Base-by-base conservation (phyloP, 2,113 vertebrate genomes). In the Plotosus lineatus region DNA sequence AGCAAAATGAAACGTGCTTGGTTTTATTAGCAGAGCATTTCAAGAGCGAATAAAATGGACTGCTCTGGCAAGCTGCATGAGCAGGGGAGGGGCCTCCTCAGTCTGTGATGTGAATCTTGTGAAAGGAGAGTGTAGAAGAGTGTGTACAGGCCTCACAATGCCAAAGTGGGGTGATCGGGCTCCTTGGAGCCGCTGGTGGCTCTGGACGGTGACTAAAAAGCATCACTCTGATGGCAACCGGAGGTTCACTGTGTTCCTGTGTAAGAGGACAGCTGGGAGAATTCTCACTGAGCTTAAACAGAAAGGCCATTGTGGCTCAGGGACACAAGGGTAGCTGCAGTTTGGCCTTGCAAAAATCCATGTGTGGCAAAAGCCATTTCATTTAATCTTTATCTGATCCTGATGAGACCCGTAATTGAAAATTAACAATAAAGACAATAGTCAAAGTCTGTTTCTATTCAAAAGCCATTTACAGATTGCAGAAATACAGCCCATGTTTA, bases 181-280 rank as follows among this genome's bases (percentile, higher is more conserved):
- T 93, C 91, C 90, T 90, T 91, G 91, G 92, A 91, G 92, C 90
- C 90, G 90, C 89, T 91, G 40, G 74, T 58, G 81, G 88, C 85
- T 90, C 89, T 92, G 89, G 91, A 91, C 90, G 90, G 89, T 90
- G 91, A 89, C 90, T 87, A 92, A 92, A 89, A 88, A 90, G 90
- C 90, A 89, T 91, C 90, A 90, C 91, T 91, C 90, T 90, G 92
- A 94, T 92, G 92, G 93, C 92, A 94, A 94, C 93, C 92, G 93
- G 93, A 94, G 93, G 93, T 94, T 93, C 93, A 90, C 87, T 92
- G 87, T 93, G 93, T 94, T 92, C 92, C 92, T 91, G 86, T 91
- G 91, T 91, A 89, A 93, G 93, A 91, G 89, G 92, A 93, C 92
- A 89, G 93, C 92, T 91, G 92, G 91, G 89, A 93, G 92, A 92